Evolutionary conservation across 2,797 vertebrate species (phyloP).

Genomic region (Characodon lateralis): DNA sequence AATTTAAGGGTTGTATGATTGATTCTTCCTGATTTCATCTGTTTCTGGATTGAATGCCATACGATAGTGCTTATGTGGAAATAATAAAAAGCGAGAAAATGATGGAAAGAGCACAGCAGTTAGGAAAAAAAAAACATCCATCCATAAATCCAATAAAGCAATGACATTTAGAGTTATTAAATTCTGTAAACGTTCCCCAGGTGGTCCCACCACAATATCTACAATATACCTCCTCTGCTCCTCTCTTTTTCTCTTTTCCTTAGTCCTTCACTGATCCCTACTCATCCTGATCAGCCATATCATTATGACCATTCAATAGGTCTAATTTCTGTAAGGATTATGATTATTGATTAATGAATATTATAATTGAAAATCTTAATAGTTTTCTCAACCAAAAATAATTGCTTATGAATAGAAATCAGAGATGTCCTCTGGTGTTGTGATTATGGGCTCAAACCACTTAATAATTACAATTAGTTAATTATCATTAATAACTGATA

Average conservation of each 20-base stretch:
- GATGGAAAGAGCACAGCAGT: slow-evolving; percentile 21
- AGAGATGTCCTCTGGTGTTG: no score
- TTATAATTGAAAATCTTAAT: no score
- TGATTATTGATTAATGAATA: no score
- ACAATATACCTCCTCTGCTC: slow-evolving; percentile 20
- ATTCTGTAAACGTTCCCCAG: slow-evolving; percentile 76
- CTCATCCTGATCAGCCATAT: background rate
- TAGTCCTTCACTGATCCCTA: slow-evolving; percentile 12
- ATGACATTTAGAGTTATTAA: slow-evolving; percentile 80
- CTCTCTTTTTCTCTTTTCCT: slow-evolving; percentile 3
- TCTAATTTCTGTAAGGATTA: background rate
- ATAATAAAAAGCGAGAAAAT: slow-evolving; percentile 6
- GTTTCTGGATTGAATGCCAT: background rate
- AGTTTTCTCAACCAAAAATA: no score
- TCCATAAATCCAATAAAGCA: slow-evolving; percentile 79
- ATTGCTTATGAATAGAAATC: no score
- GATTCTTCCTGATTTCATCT: background rate
- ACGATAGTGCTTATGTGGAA: background rate
- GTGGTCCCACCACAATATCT: slow-evolving; percentile 67
- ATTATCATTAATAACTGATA: no score
- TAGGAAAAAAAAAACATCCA: slow-evolving; percentile 50
- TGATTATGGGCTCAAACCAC: no score
- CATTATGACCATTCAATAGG: background rate
- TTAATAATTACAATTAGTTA: no score
- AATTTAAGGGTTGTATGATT: background rate